Conservation (phyloP, 1,140 invertebrate genomes). For the Mizuhopecten yessoensis region DNA sequence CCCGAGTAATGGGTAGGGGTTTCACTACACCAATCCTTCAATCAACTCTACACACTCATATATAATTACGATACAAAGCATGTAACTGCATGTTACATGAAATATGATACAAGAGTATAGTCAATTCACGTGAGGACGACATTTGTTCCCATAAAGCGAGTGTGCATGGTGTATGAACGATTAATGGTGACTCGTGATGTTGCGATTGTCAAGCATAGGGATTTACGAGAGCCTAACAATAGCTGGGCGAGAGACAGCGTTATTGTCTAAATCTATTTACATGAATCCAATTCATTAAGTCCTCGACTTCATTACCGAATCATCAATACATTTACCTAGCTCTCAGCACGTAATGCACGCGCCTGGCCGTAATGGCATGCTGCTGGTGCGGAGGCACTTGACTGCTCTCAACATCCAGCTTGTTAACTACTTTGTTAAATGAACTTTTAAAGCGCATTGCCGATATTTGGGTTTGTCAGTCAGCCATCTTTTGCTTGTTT, state of each 20-base stretch:
- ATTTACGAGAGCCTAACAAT: conserved; percentile 8
- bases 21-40: neutral
- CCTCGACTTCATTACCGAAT: neutral
- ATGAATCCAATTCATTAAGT: neutral
- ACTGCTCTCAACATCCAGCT: neutral
- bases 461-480: no score
- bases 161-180: neutral
- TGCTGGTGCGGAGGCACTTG: neutral
- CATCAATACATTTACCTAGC: neutral
- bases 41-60: neutral
- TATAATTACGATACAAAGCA: neutral
- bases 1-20: neutral
- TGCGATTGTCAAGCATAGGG: neutral
- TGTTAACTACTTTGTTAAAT: neutral
- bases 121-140: no score
- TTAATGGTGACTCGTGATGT: neutral
- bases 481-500: neutral
- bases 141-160: neutral
- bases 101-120: neutral
- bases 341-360: no score
- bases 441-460: neutral
- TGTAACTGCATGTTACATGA: neutral
- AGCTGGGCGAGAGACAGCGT: neutral
- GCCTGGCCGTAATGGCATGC: neutral
- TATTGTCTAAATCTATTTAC: neutral